These are phyloP conservation scores for Nasonia vitripennis DNA, from an alignment of 1,140 invertebrate genomes.

Conservation along the genomic window DNA sequence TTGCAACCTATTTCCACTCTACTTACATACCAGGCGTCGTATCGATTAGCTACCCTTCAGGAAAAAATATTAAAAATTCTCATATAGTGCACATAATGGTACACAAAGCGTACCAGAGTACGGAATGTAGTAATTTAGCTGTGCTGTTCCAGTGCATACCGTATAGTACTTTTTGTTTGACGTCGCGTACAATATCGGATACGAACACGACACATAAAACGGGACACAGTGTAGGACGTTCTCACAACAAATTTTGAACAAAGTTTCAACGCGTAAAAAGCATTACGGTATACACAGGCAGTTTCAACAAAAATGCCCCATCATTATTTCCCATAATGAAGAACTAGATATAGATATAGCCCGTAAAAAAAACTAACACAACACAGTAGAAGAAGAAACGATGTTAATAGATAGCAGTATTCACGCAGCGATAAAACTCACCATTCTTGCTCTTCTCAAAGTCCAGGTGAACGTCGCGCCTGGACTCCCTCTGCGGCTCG, in stretches of 20 bases:
- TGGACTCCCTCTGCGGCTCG: conserved; percentile 66
- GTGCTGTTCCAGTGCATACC: neutral
- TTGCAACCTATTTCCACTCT: too few species aligned
- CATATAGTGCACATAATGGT: neutral
- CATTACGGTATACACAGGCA: too few species aligned
- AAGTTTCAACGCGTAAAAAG: too few species aligned
- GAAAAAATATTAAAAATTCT: neutral
- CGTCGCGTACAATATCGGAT: neutral
- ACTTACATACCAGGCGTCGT: neutral
- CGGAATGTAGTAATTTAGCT: conserved; percentile 1
- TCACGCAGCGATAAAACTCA: conserved; percentile 34
- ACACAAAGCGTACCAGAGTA: neutral
- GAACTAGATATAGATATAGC: neutral
- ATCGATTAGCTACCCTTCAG: neutral
- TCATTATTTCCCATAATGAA: neutral
- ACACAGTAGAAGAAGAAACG: neutral
- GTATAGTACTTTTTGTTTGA: neutral
- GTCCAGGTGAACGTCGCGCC: conserved; percentile 58
- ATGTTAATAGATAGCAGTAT: too few species aligned
- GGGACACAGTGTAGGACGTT: neutral
- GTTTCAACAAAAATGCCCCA: neutral
- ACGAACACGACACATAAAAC: neutral
- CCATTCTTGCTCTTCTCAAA: conserved; percentile 70
- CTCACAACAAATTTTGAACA: too few species aligned
- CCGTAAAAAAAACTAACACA: neutral